Base-by-base conservation (phyloP, 2,888 invertebrate genomes). In the Cepaea hortensis region DNA sequence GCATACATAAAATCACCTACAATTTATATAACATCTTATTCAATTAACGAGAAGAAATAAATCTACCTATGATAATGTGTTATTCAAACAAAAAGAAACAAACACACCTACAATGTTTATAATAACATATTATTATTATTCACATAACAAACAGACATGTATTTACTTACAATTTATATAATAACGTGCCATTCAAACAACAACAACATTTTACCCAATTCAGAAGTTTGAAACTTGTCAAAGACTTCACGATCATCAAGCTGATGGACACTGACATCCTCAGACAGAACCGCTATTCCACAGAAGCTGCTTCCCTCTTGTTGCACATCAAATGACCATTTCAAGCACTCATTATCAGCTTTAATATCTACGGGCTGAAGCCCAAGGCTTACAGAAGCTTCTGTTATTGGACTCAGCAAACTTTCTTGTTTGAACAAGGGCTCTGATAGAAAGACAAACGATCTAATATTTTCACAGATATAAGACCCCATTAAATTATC, bases 281-380 rank as follows among this genome's bases (percentile, higher is more conserved):
- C 20, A 62, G 55, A n/a, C 11, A 62, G 20, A 23, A 7, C 35
- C 0, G 5, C 75, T 61, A 75, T 13, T 61, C 6, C 61, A 3
- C 18, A 15, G 2, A 23, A 11, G 20, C 20, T 13, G n/a, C 11
- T 5, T 55, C 6, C 6, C 70, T 1, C 50, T 11, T 70, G 50
- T 81, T 50, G 81, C 18, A 23, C n/a, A 55, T 75, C 73, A 73
- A 83, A 73, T 61, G 75, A 83, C 83, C 83, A 83, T 5, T 48
- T n/a, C 5, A 83, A 23, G 18, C 1, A 4, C 11, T 35, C 18
- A 46, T 61, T 20, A 6, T 61, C n/a, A 35, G 35, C 23, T 62
- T 61, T 23, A 61, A n/a, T 62, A 18, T 83, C 75, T 62, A 75
- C 83, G 62, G 55, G 83, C 20, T 61, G 3, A 15, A 83, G 46